A percentile compares a stretch with the other conserved stretches of the same genome.
Conservation (phyloP, 2,888 invertebrate genomes). For the Hydrotaea diabolus region DNA sequence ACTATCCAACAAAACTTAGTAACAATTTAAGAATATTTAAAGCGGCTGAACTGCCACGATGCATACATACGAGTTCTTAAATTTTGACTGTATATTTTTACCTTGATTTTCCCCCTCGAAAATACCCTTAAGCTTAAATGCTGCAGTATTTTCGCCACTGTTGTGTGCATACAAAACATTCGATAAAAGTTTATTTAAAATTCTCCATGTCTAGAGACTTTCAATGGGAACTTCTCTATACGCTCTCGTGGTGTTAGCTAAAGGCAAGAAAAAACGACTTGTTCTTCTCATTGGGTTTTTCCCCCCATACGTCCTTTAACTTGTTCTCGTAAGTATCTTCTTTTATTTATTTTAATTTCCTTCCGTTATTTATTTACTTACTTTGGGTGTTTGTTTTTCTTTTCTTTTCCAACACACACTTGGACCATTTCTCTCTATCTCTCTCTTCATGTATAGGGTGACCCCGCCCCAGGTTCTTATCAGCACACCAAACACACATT, state of each 20-base stretch:
- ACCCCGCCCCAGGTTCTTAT: neutral
- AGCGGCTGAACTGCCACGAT: no score
- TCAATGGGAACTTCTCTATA: neutral
- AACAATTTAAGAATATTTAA: no score
- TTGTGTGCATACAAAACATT: neutral
- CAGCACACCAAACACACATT: neutral
- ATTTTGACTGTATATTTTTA: no score
- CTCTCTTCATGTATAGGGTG: no score
- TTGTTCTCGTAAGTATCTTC: neutral
- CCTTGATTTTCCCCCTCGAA: neutral
- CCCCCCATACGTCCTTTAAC: neutral
- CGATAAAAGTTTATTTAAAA: neutral
- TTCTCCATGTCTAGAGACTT: slow-evolving; percentile 2
- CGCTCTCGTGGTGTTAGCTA: neutral
- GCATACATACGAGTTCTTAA: no score
- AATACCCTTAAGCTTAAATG: neutral
- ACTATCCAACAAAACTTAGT: no score
- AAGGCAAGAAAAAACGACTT: neutral
- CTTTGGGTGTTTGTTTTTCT: no score
- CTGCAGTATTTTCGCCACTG: neutral
- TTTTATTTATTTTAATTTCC: slow-evolving; percentile 33
- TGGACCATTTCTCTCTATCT: neutral
- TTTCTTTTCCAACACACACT: slow-evolving; percentile 7
- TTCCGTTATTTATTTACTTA: slow-evolving; percentile 9
- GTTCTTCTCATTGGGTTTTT: no score